These are phyloP conservation scores for Agonopterix arenella DNA, from an alignment of 2,888 invertebrate species.

Conservation along the genomic window DNA sequence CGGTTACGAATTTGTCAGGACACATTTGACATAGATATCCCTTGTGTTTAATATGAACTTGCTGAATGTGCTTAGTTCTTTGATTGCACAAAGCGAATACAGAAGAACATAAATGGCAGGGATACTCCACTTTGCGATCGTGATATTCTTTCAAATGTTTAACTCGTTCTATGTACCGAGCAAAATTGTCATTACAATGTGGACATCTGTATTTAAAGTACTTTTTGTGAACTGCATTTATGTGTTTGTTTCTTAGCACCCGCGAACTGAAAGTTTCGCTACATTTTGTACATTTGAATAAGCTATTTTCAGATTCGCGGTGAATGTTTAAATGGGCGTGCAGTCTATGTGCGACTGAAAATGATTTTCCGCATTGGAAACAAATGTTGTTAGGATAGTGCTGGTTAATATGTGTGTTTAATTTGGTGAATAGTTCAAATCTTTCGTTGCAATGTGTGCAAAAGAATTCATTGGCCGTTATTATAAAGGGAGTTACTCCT, in stretches of 20 bases:
- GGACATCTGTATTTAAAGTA: slow-evolving; percentile 39
- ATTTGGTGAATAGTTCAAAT: slow-evolving; percentile 48
- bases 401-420: slow-evolving; percentile 58
- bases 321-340: slow-evolving; percentile 48
- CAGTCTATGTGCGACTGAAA: slow-evolving; percentile 41
- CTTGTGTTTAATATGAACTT: slow-evolving; percentile 50
- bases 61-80: slow-evolving; percentile 52
- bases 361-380: slow-evolving; percentile 44
- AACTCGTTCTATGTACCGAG: slow-evolving; percentile 42
- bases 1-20: slow-evolving; percentile 43
- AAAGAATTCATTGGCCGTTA: slow-evolving; percentile 27
- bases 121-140: slow-evolving; percentile 46
- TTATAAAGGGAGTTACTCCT: slow-evolving; percentile 50
- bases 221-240: slow-evolving; percentile 35
- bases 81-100: slow-evolving; percentile 51
- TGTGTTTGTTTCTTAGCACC: slow-evolving; percentile 38
- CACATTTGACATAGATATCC: slow-evolving; percentile 45
- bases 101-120: slow-evolving; percentile 50
- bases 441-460: slow-evolving; percentile 46
- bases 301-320: slow-evolving; percentile 21
- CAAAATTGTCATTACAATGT: slow-evolving; percentile 50
- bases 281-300: slow-evolving; percentile 48
- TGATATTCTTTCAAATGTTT: slow-evolving; percentile 44
- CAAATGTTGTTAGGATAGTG: slow-evolving; percentile 63
- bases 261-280: slow-evolving; percentile 37